These are phyloP conservation scores for Tenthredo scrophulariae DNA, from an alignment of 2,888 invertebrate species.

Conservation along the genomic window DNA sequence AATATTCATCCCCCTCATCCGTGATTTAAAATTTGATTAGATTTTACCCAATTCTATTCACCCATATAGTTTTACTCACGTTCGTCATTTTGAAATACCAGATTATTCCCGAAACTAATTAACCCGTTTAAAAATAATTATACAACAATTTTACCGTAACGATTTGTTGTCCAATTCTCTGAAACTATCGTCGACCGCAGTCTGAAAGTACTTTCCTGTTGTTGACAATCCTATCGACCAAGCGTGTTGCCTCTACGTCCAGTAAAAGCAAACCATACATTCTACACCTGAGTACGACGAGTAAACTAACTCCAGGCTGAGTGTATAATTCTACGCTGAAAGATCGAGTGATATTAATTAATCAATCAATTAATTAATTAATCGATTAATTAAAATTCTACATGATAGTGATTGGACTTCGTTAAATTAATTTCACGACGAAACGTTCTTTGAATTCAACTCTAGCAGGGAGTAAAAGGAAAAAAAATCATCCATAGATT, in stretches of 20 bases:
- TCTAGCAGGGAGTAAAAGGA: background rate
- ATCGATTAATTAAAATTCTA: background rate
- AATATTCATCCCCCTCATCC: background rate
- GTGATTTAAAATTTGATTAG: background rate
- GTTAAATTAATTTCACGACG: background rate
- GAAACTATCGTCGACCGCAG: background rate
- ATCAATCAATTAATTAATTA: background rate
- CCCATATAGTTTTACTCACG: too few relatives aligned
- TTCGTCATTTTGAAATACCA: background rate
- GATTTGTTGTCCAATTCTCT: background rate
- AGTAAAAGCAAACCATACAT: slow-evolving; percentile 5
- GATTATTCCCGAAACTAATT: background rate
- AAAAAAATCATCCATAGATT: background rate
- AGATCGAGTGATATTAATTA: background rate
- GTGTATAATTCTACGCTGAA: background rate
- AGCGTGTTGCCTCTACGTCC: slow-evolving; percentile 11
- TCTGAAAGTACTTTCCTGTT: slow-evolving; percentile 33
- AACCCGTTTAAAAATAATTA: background rate
- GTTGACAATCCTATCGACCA: slow-evolving; percentile 42
- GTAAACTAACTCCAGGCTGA: slow-evolving; percentile 28
- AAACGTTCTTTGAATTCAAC: background rate
- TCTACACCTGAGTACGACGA: slow-evolving; percentile 31
- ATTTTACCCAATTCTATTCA: too few relatives aligned
- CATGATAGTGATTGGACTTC: background rate
- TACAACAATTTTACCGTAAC: background rate